Conservation (phyloP, 2,113 vertebrate genomes). For the Limnothrissa miodon region DNA sequence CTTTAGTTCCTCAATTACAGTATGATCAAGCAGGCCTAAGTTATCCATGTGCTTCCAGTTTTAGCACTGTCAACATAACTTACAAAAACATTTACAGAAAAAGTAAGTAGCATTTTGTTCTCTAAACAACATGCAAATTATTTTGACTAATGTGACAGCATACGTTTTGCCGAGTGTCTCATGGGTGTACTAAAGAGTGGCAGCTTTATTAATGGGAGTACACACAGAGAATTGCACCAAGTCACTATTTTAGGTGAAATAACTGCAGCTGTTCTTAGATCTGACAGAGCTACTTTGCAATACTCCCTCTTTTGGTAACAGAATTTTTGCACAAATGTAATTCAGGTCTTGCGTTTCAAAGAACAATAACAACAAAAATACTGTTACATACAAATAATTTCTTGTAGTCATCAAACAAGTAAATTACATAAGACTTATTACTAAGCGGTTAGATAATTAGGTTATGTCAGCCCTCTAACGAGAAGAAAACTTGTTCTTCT, state of each 20-base stretch:
- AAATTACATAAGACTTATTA: not conserved
- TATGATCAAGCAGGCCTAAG: not conserved
- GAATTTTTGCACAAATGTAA: not conserved
- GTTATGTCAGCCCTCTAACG: not conserved
- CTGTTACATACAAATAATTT: no score
- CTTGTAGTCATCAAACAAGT: not conserved
- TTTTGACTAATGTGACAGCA: slow-evolving; percentile 59
- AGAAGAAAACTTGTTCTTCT: not conserved
- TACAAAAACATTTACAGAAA: slow-evolving; percentile 26
- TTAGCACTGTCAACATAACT: slow-evolving; percentile 36
- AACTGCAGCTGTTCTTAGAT: slow-evolving; percentile 18
- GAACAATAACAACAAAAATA: not conserved
- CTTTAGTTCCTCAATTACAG: not conserved
- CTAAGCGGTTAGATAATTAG: not conserved
- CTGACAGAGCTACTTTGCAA: not conserved
- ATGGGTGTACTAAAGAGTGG: slow-evolving; percentile 54
- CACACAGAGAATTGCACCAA: slow-evolving; percentile 29
- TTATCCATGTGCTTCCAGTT: not conserved
- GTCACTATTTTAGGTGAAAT: slow-evolving; percentile 23
- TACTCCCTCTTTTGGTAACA: not conserved
- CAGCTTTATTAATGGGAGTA: slow-evolving; percentile 68
- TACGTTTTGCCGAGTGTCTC: slow-evolving; percentile 53
- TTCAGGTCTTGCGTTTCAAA: not conserved
- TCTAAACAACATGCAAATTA: slow-evolving; percentile 58
- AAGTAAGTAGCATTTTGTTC: not conserved